These are phyloP conservation scores for Physella acuta DNA, from an alignment of 1,140 invertebrate species.

Conservation along the genomic window DNA sequence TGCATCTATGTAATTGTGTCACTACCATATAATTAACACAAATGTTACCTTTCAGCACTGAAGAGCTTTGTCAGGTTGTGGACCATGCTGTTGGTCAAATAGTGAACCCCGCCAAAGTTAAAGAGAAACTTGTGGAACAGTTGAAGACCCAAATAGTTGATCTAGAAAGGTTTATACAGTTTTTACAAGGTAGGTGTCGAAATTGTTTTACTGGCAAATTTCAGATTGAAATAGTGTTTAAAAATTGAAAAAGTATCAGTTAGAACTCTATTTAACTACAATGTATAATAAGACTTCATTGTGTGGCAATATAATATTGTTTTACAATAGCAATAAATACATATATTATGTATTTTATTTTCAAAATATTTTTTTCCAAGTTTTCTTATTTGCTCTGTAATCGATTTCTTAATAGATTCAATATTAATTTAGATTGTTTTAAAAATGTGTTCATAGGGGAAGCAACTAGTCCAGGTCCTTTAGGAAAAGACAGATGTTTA, in stretches of 20 bases:
- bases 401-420: too few species aligned
- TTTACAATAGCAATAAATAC: too few species aligned
- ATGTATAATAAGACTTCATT: not conserved
- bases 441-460: too few species aligned
- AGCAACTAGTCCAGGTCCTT: constrained; percentile 53
- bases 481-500: constrained; percentile 63
- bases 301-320: too few species aligned
- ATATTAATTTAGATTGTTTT: too few species aligned
- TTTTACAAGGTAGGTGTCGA: constrained; percentile 78
- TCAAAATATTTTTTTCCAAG: too few species aligned
- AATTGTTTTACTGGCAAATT: not conserved
- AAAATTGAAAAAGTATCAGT: not conserved
- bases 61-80: constrained; percentile 80
- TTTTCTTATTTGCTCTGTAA: too few species aligned
- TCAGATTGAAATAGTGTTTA: not conserved
- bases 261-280: not conserved
- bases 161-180: constrained; percentile 94
- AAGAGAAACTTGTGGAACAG: constrained; percentile 91
- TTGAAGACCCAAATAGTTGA: constrained; percentile 95
- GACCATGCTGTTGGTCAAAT: constrained; percentile 76
- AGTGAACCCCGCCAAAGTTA: constrained; percentile 91
- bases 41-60: constrained; percentile 61
- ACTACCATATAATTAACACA: too few species aligned
- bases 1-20: too few species aligned
- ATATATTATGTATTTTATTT: too few species aligned